These are phyloP conservation scores for Neoascia interrupta DNA, from an alignment of 2,888 invertebrate genomes.

Conservation along the genomic window DNA sequence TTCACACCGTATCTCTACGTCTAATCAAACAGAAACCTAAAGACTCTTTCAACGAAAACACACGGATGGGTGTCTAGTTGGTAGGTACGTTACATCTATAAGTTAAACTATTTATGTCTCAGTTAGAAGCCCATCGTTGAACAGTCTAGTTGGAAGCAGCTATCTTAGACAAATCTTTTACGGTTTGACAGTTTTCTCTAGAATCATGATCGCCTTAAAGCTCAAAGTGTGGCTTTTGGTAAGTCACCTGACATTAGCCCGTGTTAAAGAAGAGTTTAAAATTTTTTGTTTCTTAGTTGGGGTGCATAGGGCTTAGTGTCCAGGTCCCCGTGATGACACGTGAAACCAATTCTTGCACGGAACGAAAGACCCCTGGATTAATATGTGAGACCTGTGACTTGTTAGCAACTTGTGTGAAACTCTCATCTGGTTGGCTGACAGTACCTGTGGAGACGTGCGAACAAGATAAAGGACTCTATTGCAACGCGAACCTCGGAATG, in stretches of 20 bases:
- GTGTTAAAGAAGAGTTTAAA: not conserved
- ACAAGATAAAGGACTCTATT: constrained; percentile 76
- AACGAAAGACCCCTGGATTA: constrained; percentile 75
- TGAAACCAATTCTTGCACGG: constrained; percentile 76
- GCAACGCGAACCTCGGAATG: constrained; percentile 74
- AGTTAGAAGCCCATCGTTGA: constrained; percentile 23
- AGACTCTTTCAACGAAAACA: constrained; percentile 7
- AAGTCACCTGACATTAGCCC: not conserved
- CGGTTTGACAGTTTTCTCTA: not conserved
- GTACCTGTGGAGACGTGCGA: constrained; percentile 79
- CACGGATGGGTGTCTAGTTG: too few relatives aligned
- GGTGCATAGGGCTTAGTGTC: constrained; percentile 4
- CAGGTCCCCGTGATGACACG: constrained; percentile 72
- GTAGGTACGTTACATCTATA: constrained; percentile 13
- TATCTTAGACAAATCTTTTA: not conserved
- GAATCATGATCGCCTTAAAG: constrained; percentile 1
- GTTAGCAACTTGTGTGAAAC: constrained; percentile 77
- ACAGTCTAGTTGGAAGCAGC: constrained; percentile 7
- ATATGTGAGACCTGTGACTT: constrained; percentile 78
- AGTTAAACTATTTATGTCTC: constrained; percentile 47
- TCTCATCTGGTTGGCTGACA: constrained; percentile 77
- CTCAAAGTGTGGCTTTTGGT: constrained; percentile 38
- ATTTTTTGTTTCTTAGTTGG: not conserved
- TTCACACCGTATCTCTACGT: constrained; percentile 3
- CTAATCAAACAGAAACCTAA: constrained; percentile 48